Base-by-base conservation (phyloP, 2,797 vertebrate species). In the Anabacerthia variegaticeps region DNA sequence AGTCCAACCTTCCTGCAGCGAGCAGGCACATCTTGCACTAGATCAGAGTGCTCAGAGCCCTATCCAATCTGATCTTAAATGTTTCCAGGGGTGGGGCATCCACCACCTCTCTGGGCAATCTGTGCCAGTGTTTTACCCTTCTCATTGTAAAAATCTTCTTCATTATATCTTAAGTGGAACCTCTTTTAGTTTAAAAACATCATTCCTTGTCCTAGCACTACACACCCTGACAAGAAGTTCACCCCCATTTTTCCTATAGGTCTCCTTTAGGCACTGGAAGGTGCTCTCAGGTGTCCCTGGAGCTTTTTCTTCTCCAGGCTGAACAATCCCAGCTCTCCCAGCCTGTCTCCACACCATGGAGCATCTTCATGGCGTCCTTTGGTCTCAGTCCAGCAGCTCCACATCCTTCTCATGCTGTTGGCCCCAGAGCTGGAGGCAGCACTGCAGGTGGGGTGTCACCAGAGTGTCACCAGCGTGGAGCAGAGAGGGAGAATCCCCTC, bases 401-500 rank as follows among this genome's bases (percentile, higher is more conserved):
- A 37, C 0, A 0, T 12, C 36, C 4, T 6, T 19, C 54, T 4
- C n/a, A 0, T 63, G 4, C 1, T 28, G 9, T 0, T 12, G 5
- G 3, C 3, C 6, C 54, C 81, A 14, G 54, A 9, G 11, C 4
- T 72, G 58, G 2, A 54, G 3, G 1, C 41, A 68, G 51, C 1
- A 5, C 58, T 44, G 13, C 12, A 43, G 30, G 3, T 9, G 15
- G 1, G 54, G 7, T 22, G 52, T 63, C 44, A 20, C 11, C 11
- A 61, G 63, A 30, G 41, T 0, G 0, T 21, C 43, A 20, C 11
- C 11, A 61, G 63, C n/a, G 37, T 0, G 0, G 18, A 34, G 34
- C 1, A 77, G 62, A 82, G 14, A 4, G 6, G 27, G 2, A 76
- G 15, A 13, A 65, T 46, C 32, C 1, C 14, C 16, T 48, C 23